Percentiles rank a stretch among this genome's conserved stretches.
phyloP scores from a whole-genome alignment of 2,888 invertebrate species.

The Zhengitettix transpicula region DNA sequence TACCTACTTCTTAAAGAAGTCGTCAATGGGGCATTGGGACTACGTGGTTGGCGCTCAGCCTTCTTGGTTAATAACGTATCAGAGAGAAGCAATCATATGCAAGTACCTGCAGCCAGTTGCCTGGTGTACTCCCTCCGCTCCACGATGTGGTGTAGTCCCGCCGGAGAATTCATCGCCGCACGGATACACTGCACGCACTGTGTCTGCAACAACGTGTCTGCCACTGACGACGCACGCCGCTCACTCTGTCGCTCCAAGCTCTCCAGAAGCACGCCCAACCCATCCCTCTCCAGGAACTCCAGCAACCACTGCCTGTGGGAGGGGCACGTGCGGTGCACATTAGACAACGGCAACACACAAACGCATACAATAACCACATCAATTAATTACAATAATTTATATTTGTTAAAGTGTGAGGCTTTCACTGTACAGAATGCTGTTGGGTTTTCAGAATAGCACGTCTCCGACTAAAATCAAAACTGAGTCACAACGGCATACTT shows the following conservation, averaged over 20 bases:
- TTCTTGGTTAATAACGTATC: no score
- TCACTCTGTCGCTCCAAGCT: conserved; percentile 21
- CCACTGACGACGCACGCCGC: conserved; percentile 18
- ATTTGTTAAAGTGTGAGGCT: no score
- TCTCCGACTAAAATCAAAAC: no score
- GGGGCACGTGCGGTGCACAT: background rate
- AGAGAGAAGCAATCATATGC: no score
- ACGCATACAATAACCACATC: no score
- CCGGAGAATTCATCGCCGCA: conserved; percentile 25
- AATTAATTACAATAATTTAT: no score
- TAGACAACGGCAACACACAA: background rate
- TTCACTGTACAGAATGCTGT: no score
- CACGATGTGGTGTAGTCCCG: conserved; percentile 25
- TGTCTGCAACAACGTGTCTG: conserved; percentile 26
- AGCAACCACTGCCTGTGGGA: conserved; percentile 22
- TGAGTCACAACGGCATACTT: no score
- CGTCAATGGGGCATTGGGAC: no score
- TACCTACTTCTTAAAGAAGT: no score
- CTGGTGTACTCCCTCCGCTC: conserved; percentile 21
- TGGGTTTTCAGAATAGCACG: no score
- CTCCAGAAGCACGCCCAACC: conserved; percentile 25
- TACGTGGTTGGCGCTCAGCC: no score
- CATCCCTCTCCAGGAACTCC: conserved; percentile 26
- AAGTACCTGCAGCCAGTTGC: conserved; percentile 24
- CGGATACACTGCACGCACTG: conserved; percentile 28